phyloP scores from a whole-genome alignment of 1,140 invertebrate species.

The Drosophila equinoxialis region DNA sequence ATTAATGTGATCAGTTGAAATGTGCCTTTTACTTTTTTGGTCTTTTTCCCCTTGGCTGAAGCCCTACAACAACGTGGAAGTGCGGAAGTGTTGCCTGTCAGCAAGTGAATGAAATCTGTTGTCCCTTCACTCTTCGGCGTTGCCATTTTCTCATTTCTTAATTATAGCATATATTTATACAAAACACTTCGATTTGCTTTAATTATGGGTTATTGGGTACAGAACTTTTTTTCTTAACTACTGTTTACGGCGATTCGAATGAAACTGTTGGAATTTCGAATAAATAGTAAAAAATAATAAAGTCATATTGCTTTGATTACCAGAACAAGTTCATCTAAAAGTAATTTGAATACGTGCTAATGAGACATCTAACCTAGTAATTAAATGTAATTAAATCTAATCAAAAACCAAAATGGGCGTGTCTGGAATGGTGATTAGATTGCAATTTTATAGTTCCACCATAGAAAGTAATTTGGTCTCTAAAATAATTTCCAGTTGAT shows the following conservation, averaged over 20 bases:
- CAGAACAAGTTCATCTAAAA: slow-evolving; percentile 21
- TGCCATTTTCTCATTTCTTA: slow-evolving; percentile 28
- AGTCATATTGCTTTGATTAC: slow-evolving; percentile 6
- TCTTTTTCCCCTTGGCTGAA: slow-evolving; percentile 4
- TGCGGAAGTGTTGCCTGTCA: slow-evolving; percentile 30
- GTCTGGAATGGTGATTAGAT: background rate
- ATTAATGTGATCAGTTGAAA: slow-evolving; percentile 2
- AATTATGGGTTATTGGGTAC: slow-evolving; percentile 38
- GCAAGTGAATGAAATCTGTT: background rate
- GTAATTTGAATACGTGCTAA: slow-evolving; percentile 49
- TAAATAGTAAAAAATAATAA: slow-evolving; percentile 18
- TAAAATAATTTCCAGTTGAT: background rate
- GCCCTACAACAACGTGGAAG: slow-evolving; percentile 29
- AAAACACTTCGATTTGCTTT: slow-evolving; percentile 36
- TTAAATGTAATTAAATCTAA: slow-evolving; percentile 31
- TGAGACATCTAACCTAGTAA: slow-evolving; percentile 27
- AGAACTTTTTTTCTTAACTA: background rate
- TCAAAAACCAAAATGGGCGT: slow-evolving; percentile 15
- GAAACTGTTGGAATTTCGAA: slow-evolving; percentile 5
- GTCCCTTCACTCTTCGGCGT: slow-evolving; percentile 44
- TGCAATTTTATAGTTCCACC: background rate
- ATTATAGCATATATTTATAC: slow-evolving; percentile 25
- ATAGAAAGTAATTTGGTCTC: slow-evolving; percentile 17
- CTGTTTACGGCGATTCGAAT: background rate
- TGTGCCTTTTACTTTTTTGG: slow-evolving; percentile 12